Percentiles rank a stretch among this genome's conserved stretches.
These are phyloP conservation scores for Psylliodes chrysocephalus DNA, from an alignment of 2,888 invertebrate genomes.

Conservation along the genomic window DNA sequence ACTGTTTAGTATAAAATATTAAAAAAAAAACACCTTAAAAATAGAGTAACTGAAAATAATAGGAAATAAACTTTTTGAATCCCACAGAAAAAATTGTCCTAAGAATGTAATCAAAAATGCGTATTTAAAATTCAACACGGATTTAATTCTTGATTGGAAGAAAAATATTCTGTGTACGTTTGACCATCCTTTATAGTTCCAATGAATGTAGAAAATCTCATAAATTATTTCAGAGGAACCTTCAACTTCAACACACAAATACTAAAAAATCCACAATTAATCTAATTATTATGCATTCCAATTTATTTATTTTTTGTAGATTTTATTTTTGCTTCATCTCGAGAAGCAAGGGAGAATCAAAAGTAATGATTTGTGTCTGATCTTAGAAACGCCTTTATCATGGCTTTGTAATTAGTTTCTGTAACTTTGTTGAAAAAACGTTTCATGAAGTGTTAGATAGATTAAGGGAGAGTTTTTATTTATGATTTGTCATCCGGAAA, in stretches of 20 bases:
- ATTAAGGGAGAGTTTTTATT: constrained; percentile 64
- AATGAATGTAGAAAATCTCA: background rate
- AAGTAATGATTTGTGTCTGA: constrained; percentile 51
- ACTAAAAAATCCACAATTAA: constrained; percentile 31
- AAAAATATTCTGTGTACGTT: no score
- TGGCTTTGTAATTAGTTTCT: constrained; percentile 63
- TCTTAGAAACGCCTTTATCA: constrained; percentile 61
- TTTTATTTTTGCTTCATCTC: constrained; percentile 25
- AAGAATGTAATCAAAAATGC: no score
- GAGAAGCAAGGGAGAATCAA: constrained; percentile 42
- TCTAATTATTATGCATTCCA: constrained; percentile 33
- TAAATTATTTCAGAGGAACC: background rate
- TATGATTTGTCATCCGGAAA: constrained; percentile 60
- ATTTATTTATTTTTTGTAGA: constrained; percentile 15
- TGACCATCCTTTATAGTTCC: no score
- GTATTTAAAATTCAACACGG: no score
- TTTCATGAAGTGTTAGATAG: constrained; percentile 57
- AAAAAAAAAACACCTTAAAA: no score
- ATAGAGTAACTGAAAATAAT: no score
- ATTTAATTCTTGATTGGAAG: no score
- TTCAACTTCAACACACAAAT: background rate
- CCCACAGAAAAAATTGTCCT: no score
- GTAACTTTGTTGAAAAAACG: constrained; percentile 56
- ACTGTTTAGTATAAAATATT: background rate
- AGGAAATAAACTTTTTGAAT: no score